Evolutionary conservation across 2,888 invertebrate genomes (phyloP).

Genomic region (Odontothrips loti): DNA sequence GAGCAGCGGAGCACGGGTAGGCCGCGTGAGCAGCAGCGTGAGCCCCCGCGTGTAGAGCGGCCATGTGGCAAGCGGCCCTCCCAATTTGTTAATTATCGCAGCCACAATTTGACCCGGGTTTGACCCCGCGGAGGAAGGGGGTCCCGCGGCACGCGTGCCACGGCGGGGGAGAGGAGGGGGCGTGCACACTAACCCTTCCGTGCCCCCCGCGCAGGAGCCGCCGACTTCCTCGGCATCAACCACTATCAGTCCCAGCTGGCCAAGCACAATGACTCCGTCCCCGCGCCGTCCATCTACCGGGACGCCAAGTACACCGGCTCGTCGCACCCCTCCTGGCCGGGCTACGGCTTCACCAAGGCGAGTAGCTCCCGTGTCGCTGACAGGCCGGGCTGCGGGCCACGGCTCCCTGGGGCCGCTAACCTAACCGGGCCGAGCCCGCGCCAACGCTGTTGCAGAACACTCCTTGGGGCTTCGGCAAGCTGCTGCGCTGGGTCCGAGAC

Average conservation of each 20-base stretch:
- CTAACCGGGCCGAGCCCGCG: no score
- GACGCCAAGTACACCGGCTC: not conserved
- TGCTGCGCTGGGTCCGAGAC: constrained; percentile 48
- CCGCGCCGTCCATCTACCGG: not conserved
- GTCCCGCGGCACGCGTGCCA: no score
- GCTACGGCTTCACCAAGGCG: not conserved
- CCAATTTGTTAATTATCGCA: no score
- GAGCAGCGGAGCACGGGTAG: no score
- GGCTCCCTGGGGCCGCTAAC: no score
- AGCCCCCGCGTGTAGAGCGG: no score
- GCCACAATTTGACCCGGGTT: no score
- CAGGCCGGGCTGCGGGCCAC: not conserved
- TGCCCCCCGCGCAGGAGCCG: not conserved
- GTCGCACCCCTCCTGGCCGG: not conserved
- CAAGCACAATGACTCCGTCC: not conserved
- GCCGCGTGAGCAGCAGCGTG: no score
- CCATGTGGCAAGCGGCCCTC: no score
- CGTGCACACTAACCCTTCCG: no score
- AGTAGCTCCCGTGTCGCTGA: not conserved
- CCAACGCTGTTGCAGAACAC: not conserved
- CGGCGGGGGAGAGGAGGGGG: no score
- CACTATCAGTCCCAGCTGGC: not conserved
- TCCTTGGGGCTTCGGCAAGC: constrained; percentile 49
- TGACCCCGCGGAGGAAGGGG: no score
- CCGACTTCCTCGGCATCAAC: constrained; percentile 6